phyloP scores from a whole-genome alignment of 2,113 vertebrate genomes.

The Neolamprologus longior region DNA sequence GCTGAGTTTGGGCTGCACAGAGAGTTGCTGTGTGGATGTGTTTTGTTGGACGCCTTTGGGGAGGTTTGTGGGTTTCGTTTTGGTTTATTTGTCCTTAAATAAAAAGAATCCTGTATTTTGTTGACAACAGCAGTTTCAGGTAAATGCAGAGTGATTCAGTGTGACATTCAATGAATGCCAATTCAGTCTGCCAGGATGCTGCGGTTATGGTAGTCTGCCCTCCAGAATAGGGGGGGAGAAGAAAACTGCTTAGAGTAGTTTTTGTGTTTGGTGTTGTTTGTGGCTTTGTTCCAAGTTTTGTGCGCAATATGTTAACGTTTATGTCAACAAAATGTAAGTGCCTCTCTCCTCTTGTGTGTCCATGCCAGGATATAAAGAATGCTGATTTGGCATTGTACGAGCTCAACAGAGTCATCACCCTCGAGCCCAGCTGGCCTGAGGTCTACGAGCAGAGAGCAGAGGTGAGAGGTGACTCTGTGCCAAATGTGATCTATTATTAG shows the following conservation, averaged over 20 bases:
- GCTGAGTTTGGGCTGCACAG: rapidly evolving
- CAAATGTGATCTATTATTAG: not conserved
- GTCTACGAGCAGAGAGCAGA: conserved; percentile 95
- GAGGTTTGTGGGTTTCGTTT: not conserved
- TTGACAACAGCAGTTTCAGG: not conserved
- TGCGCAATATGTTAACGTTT: not conserved
- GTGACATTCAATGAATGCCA: not conserved
- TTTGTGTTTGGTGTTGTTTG: not conserved
- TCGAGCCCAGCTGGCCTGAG: conserved; percentile 89
- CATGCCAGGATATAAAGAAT: conserved; percentile 88
- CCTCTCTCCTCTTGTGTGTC: not conserved
- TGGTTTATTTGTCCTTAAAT: not conserved
- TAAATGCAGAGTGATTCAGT: not conserved
- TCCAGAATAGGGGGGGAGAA: not conserved
- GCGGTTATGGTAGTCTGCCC: not conserved
- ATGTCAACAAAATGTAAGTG: not conserved
- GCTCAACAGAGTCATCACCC: conserved; percentile 86
- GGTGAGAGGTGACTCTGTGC: conserved; percentile 40
- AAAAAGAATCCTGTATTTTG: not conserved
- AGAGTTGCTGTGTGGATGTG: not conserved
- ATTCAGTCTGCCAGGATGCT: not conserved
- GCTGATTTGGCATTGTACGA: conserved; percentile 92
- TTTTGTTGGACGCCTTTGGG: not conserved
- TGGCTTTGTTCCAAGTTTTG: not conserved
- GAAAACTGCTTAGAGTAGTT: not conserved